phyloP scores from a whole-genome alignment of 2,888 invertebrate genomes.

The Melitaea athalia region DNA sequence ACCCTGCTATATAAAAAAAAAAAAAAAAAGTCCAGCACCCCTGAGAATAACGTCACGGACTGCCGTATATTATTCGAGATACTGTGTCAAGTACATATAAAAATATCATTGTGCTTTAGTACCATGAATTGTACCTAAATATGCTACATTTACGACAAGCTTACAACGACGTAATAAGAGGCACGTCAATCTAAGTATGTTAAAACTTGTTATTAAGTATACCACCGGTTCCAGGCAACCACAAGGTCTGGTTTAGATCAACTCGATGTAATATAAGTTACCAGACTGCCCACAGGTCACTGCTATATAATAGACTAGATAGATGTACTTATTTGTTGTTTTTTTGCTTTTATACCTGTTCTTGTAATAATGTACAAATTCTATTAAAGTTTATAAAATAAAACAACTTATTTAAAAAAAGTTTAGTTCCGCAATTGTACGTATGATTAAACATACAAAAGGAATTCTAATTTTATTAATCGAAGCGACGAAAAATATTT shows the following conservation, averaged over 20 bases:
- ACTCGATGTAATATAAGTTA: constrained; percentile 36
- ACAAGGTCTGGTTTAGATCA: constrained; percentile 36
- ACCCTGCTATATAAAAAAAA: too few species aligned
- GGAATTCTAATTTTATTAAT: too few species aligned
- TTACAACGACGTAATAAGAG: not conserved
- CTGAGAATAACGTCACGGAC: not conserved
- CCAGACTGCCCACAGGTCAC: constrained; percentile 16
- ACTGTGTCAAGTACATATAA: not conserved
- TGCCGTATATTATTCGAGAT: not conserved
- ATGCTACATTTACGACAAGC: not conserved
- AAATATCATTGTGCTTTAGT: not conserved
- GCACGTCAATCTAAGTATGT: constrained; percentile 6
- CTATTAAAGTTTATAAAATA: too few species aligned
- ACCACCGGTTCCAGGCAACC: constrained; percentile 31
- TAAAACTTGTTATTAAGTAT: constrained; percentile 33
- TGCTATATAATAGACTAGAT: constrained; percentile 8
- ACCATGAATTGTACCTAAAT: not conserved
- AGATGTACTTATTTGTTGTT: not conserved
- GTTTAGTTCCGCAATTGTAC: too few species aligned
- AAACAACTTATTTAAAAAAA: too few species aligned
- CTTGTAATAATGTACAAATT: too few species aligned
- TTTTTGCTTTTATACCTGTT: not conserved
- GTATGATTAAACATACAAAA: too few species aligned
- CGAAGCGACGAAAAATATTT: not conserved
- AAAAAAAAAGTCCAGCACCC: constrained; percentile 5